These are phyloP conservation scores for Augiades crinisus DNA, from an alignment of 2,888 invertebrate species.

Conservation along the genomic window DNA sequence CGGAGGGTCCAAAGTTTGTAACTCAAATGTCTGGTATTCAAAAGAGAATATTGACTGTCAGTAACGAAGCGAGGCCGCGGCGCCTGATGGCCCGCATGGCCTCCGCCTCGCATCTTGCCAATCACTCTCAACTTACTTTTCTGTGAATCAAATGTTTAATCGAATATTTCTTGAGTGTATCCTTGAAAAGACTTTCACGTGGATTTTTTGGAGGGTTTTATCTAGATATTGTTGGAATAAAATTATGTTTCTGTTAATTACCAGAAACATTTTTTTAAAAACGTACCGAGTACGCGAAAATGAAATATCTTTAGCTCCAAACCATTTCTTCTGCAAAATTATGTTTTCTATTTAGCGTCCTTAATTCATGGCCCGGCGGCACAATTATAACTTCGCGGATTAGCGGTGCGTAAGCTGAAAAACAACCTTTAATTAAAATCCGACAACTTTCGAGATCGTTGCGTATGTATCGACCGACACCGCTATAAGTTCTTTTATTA, in stretches of 20 bases:
- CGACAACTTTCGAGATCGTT: background rate
- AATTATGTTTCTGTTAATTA: too few species aligned
- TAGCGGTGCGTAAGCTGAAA: conserved; percentile 7
- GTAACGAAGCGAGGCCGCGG: conserved; percentile 14
- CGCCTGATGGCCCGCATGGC: conserved; percentile 10
- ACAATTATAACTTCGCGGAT: conserved; percentile 9
- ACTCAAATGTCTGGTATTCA: conserved; percentile 7
- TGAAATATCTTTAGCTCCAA: background rate
- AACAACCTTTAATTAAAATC: conserved; percentile 12
- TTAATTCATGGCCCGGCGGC: background rate
- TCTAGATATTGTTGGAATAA: too few species aligned
- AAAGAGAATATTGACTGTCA: conserved; percentile 1
- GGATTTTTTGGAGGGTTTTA: too few species aligned
- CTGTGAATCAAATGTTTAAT: background rate
- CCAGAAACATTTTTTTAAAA: too few species aligned
- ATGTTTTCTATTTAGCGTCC: background rate
- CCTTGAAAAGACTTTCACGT: too few species aligned
- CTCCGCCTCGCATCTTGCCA: background rate
- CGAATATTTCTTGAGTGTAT: background rate
- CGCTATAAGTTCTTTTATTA: background rate
- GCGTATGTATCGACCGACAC: background rate
- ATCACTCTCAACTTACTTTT: conserved; percentile 9
- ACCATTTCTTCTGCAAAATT: background rate
- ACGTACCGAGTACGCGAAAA: background rate
- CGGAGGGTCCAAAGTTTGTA: background rate